Percentiles rank a stretch among this genome's conserved stretches.
These are phyloP conservation scores for Ondatra zibethicus DNA, from an alignment of 2,113 vertebrate species.

Conservation along the genomic window DNA sequence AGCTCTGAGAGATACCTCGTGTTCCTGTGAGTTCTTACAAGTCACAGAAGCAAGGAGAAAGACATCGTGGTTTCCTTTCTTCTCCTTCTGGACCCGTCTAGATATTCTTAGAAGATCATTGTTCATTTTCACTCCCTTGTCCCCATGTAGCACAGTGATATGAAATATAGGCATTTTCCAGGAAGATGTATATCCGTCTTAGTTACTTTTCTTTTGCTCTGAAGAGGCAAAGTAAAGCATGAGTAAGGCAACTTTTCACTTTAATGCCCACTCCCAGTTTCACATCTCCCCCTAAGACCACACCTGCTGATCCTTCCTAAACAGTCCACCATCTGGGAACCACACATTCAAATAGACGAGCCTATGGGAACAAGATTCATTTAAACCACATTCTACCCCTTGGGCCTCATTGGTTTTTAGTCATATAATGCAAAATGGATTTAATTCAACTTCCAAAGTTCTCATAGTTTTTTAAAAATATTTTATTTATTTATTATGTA, in stretches of 20 bases:
- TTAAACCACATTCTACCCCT: neutral
- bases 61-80: neutral
- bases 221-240: neutral
- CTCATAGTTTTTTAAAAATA: neutral
- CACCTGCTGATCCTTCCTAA: neutral
- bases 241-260: neutral
- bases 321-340: neutral
- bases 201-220: neutral
- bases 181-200: neutral
- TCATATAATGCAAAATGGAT: neutral
- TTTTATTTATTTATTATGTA: no score
- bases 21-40: neutral
- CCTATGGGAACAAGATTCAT: neutral
- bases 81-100: neutral
- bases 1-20: neutral
- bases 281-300: neutral
- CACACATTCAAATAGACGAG: neutral
- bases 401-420: neutral
- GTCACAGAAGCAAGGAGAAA: neutral
- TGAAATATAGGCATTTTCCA: neutral
- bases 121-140: neutral
- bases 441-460: neutral
- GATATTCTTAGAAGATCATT: neutral
- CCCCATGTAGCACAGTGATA: neutral
- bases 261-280: neutral